A percentile compares a stretch with the other conserved stretches of the same genome.
Evolutionary conservation across 2,797 vertebrate species (phyloP).

Genomic region (Melanotaenia maccullochi): DNA sequence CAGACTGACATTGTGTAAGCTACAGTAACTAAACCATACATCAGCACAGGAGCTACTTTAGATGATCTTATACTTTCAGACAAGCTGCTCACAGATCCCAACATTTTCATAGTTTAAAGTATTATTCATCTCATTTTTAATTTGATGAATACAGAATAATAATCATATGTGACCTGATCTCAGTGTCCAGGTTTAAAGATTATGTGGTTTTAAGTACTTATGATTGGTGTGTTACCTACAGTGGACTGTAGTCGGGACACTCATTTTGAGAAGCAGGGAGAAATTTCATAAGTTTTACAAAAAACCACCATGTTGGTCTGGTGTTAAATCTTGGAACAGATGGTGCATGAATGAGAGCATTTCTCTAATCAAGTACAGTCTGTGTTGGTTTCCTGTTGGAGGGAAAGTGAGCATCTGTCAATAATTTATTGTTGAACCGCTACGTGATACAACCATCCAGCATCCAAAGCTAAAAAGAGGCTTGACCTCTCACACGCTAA

Average conservation of each 20-base stretch:
- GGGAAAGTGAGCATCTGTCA: background rate
- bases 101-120: conserved; percentile 20
- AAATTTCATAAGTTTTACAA: background rate
- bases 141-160: background rate
- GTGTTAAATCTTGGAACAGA: background rate
- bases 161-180: background rate
- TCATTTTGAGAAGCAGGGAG: background rate
- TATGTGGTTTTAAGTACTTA: background rate
- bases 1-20: conserved; percentile 76
- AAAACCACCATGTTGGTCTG: background rate
- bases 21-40: conserved; percentile 73
- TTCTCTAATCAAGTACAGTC: background rate
- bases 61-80: conserved; percentile 49
- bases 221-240: background rate
- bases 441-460: background rate
- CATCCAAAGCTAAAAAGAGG: background rate
- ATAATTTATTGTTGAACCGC: background rate
- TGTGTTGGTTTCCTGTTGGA: background rate
- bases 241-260: background rate
- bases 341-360: background rate
- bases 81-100: conserved; percentile 27
- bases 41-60: conserved; percentile 61
- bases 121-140: background rate
- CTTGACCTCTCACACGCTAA: background rate
- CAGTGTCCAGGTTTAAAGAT: background rate